Conservation (phyloP, 2,797 vertebrate genomes). For the Lerista edwardsae region DNA sequence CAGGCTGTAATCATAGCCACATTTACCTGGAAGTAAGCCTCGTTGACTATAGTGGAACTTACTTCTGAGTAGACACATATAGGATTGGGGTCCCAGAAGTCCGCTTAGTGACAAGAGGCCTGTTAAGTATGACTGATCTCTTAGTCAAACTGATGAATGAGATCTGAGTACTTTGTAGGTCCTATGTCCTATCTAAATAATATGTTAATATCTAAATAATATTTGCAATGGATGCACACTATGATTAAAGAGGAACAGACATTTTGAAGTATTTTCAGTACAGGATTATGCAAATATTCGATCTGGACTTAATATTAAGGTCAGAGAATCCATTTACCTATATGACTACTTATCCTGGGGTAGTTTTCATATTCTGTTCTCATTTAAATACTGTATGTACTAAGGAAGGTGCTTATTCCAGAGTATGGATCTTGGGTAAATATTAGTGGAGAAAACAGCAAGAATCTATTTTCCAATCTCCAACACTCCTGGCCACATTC, state of each 20-base stretch:
- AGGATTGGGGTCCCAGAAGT: no score
- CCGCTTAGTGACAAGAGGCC: not conserved
- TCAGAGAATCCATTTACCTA: not conserved
- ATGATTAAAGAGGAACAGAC: not conserved
- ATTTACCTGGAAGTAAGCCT: no score
- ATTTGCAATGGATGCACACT: not conserved
- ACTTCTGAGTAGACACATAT: no score
- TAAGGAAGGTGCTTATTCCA: not conserved
- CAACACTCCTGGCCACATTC: not conserved
- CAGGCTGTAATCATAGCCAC: no score
- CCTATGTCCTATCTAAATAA: no score
- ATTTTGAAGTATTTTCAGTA: no score
- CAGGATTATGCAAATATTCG: not conserved
- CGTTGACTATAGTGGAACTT: no score
- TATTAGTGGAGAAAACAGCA: not conserved
- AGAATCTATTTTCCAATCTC: not conserved
- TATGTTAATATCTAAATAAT: not conserved
- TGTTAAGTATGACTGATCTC: not conserved
- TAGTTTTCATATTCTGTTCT: not conserved
- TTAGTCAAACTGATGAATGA: not conserved
- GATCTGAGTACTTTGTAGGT: not conserved
- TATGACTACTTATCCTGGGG: not conserved
- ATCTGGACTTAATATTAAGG: not conserved
- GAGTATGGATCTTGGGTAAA: not conserved
- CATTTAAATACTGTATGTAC: no score